Percentiles rank a stretch among this genome's conserved stretches.
phyloP scores from a whole-genome alignment of 2,888 invertebrate genomes.

The Pyrrhia umbra region DNA sequence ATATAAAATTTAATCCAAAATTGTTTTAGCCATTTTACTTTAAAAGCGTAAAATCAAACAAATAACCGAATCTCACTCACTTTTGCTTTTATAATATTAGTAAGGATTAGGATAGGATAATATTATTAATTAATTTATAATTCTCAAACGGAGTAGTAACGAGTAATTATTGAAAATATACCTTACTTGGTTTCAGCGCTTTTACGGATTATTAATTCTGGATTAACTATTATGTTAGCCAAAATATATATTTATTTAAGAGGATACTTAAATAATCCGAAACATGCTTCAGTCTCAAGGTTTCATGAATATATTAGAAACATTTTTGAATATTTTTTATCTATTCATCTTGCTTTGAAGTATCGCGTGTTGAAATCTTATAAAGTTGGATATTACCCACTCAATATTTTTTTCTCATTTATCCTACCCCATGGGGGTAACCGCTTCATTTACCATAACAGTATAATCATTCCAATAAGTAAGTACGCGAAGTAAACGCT shows the following conservation, averaged over 20 bases:
- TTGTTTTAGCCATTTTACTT: no score
- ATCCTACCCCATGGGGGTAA: conserved; percentile 18
- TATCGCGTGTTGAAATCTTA: conserved; percentile 56
- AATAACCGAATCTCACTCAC: no score
- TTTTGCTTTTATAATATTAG: no score
- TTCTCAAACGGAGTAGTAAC: neutral
- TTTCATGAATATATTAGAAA: conserved; percentile 7
- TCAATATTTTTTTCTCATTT: conserved; percentile 52
- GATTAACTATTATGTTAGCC: no score
- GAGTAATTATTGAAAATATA: neutral
- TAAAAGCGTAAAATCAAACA: no score
- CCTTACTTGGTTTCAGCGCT: neutral
- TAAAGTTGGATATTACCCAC: conserved; percentile 52
- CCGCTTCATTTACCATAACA: conserved; percentile 33
- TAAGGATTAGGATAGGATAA: no score
- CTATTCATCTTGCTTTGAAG: conserved; percentile 1
- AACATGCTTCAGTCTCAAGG: no score
- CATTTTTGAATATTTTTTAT: conserved; percentile 10
- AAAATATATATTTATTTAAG: no score
- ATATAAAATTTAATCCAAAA: no score
- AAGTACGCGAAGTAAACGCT: neutral
- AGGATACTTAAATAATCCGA: no score
- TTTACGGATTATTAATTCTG: no score
- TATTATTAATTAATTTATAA: no score
- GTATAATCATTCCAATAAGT: conserved; percentile 22